Base-by-base conservation (phyloP, 1,140 invertebrate genomes). In the Trichomalopsis sarcophagae region DNA sequence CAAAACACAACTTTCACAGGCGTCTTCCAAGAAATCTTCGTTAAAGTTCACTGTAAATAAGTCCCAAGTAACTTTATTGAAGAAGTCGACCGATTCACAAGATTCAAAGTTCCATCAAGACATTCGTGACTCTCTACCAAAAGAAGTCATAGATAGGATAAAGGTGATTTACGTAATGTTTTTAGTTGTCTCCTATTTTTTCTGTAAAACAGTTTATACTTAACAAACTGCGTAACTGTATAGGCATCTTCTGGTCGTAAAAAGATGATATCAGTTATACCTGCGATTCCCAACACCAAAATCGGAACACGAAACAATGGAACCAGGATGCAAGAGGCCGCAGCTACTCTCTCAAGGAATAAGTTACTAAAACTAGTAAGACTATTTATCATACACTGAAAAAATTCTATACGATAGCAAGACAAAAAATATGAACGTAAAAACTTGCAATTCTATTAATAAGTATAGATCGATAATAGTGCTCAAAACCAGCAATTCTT, bases 121-220 rank as follows among this genome's bases (percentile, higher is more conserved):
- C 73, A 93, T 93, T 13, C 88, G 87, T 36, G 89, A 93, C 86
- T 88, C 92, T 6, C 74, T 93, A 21, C 92, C 94, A 14, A 91
- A 92, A 88, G 91, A 93, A 89, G 89, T 94, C 7, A 92, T 94
- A 79, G 92, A 94, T 74, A 93, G 92, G 86, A 93, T 94, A 88
- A 94, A 94, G 90, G 92, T 93, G 83, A 91, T 86, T 89, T 27
- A 23, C 9, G 2, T 27, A 50, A 69, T 75, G 30, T 81, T 81
- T 62, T 79, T 33, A 44, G 30, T 62, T 62, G 40, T 80, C 36
- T 50, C 44, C n/a, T 10, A n/a, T 69, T 33, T 30, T 33, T 33
- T 2, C 69, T 33, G 14, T 30, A 0, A 55, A 44, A 6, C 13
- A 21, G 76, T 84, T 79, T 85, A 73, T 69, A 21, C 47, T 86